Conservation (phyloP, 2,888 invertebrate genomes). For the Lydus trimaculatus region DNA sequence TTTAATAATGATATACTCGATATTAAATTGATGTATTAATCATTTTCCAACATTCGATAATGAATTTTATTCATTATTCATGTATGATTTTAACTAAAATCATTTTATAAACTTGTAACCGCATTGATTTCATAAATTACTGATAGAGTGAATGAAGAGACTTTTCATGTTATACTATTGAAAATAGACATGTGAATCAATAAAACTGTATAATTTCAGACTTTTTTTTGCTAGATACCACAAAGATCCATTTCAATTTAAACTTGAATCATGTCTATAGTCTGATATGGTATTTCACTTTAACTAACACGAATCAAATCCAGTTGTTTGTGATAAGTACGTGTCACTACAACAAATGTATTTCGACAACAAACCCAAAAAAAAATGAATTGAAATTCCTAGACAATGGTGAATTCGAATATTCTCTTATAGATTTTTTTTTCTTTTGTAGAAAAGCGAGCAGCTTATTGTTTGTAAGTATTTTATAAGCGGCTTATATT, state of each 20-base stretch:
- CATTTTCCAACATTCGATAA: neutral
- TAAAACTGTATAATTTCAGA: neutral
- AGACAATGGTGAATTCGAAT: neutral
- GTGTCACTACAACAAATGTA: neutral
- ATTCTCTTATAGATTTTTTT: neutral
- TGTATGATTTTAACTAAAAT: neutral
- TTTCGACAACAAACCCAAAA: neutral
- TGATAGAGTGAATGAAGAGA: neutral
- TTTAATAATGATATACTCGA: neutral
- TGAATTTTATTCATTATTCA: slow-evolving; percentile 7
- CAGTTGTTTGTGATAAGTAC: neutral
- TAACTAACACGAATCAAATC: neutral
- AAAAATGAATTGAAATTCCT: neutral
- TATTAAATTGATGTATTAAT: neutral
- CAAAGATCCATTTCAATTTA: no score
- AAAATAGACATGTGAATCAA: neutral
- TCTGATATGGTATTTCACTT: no score
- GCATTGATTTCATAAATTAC: slow-evolving; percentile 11
- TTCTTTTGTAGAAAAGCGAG: neutral
- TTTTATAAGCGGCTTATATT: neutral
- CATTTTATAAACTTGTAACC: neutral
- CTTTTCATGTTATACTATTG: slow-evolving; percentile 5
- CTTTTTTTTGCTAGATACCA: neutral
- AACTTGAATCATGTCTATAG: neutral
- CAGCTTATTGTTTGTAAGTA: neutral